Conservation (phyloP, 2,797 vertebrate species). For the Rousettus madagascariensis region DNA sequence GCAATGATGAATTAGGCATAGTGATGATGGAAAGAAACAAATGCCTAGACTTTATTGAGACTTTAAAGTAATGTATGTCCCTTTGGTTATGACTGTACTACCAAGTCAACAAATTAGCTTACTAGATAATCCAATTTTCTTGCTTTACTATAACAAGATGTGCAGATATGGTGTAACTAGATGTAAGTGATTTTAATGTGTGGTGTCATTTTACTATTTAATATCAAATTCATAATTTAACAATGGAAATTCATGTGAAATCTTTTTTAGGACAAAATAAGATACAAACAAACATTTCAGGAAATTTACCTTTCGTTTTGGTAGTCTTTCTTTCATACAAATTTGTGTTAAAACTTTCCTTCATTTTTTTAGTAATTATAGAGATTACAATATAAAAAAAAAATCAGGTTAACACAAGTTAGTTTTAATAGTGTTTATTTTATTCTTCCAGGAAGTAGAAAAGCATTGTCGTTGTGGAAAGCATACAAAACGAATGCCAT, state of each 20-base stretch:
- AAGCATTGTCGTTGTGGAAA: constrained; percentile 95
- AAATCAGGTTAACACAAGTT: neutral
- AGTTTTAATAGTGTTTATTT: constrained; percentile 1
- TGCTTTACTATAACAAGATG: neutral
- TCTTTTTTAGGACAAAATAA: constrained; percentile 14
- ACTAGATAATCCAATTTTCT: neutral
- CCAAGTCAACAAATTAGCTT: neutral
- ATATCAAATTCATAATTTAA: constrained; percentile 31
- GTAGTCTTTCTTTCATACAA: neutral
- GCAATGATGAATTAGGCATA: neutral
- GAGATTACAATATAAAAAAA: neutral
- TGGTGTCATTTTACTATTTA: neutral
- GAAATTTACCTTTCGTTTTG: constrained; percentile 25
- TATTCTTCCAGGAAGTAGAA: constrained; percentile 92
- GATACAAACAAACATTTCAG: constrained; percentile 28
- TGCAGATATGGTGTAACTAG: neutral
- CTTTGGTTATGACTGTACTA: neutral
- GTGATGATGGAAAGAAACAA: neutral
- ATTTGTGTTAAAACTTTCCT: constrained; percentile 7
- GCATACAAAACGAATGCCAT: constrained; percentile 91
- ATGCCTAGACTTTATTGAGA: neutral
- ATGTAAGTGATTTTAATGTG: neutral
- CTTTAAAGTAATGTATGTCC: neutral
- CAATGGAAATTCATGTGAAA: neutral
- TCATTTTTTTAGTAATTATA: constrained; percentile 38